Evolutionary conservation across 1,140 invertebrate genomes (phyloP).

Genomic region (Lysiphlebus fabarum): DNA sequence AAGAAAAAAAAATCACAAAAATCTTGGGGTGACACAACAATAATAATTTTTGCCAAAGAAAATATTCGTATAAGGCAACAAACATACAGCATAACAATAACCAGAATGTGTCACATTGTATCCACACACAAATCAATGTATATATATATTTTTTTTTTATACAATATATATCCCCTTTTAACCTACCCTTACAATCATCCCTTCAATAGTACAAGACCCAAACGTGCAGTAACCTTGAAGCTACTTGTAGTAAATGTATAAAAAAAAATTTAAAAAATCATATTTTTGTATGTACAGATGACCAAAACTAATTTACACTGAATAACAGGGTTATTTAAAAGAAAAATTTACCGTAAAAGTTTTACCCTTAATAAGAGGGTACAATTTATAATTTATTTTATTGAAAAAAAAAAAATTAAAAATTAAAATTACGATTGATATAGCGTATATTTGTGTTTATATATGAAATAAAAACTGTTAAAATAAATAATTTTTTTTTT

Average conservation of each 20-base stretch:
- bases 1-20: no score
- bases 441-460: no score
- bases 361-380: no score
- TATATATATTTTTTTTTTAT: not conserved
- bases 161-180: not conserved
- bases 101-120: not conserved
- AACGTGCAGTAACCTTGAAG: not conserved
- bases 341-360: slow-evolving; percentile 26
- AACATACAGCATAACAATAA: no score
- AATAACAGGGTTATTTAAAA: slow-evolving; percentile 33
- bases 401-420: no score
- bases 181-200: slow-evolving; percentile 3
- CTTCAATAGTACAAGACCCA: not conserved
- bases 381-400: no score
- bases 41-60: no score
- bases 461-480: no score
- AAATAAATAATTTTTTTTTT: no score
- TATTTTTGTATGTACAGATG: slow-evolving; percentile 21
- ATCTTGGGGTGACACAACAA: no score
- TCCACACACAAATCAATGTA: not conserved
- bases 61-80: no score
- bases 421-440: no score
- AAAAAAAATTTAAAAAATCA: not conserved
- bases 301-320: slow-evolving; percentile 27
- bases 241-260: slow-evolving; percentile 1